Evolutionary conservation across 2,797 vertebrate species (phyloP), one percentile per base, ranked within the genome.

Genomic region (Eupleurogrammus muticus): DNA sequence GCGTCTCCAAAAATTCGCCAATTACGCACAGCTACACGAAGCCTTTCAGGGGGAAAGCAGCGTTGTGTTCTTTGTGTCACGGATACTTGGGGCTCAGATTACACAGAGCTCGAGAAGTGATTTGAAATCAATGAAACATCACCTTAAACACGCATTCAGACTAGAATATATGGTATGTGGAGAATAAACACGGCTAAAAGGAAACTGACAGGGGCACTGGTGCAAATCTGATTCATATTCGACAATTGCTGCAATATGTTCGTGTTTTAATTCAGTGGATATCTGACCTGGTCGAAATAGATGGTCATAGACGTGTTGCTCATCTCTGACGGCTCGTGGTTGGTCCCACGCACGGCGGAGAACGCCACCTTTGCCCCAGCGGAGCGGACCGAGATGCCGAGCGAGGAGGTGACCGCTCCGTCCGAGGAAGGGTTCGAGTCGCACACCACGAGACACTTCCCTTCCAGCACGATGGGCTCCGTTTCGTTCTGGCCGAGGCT

Each of bases 401-500:
- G 93, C 11, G 98, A 98, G 47, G 98, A 99, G 56, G 97, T 98
- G 89, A 97, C 96, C 6, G 92, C 97, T 79, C 97, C 97, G 83
- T 99, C 97, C 74, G 96, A 96, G 1, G 97, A 98, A 10, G 98
- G 98, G 93, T 95, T 99, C 56, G 98, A 99, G 91, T 99, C 98
- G 89, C 98, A 99, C 75, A 99, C 98, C 89, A 99, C 98, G 60
- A 99, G 94, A 91, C 97, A 99, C 87, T 99, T 99, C 53, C 97
- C 97, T 84, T 99, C 98, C 80, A 99, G 91, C 68, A 99, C 97
- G 88, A 99, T 98, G 86, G 98, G 98, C 81, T 99, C 98, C 58
- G 97, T 98, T 83, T 99, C 97, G 84, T 99, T 99, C 94, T 97
- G 97, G 66, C 96, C 96, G 77, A 92, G 85, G 89, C 93, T 94